These are phyloP conservation scores for Eunapius fragilis DNA, from an alignment of 37 sponge, comb jelly and placozoan species.

Conservation along the genomic window DNA sequence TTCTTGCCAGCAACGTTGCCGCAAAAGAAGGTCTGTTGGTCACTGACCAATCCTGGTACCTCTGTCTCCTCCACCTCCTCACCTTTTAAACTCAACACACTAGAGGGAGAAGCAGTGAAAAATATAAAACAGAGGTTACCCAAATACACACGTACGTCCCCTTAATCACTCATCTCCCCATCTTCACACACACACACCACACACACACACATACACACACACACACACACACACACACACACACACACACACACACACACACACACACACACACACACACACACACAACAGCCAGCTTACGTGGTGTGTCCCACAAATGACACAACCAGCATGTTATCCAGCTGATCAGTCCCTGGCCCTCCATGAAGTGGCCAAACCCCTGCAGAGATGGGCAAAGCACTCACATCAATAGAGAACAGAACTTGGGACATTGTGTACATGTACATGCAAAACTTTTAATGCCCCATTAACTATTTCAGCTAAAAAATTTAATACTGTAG, in stretches of 20 bases:
- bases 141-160: too few species aligned
- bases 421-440: background rate
- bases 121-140: too few species aligned
- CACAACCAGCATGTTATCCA: slow-evolving; percentile 75
- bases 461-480: too few species aligned
- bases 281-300: slow-evolving; percentile 16
- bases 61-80: slow-evolving; percentile 96
- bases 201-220: too few species aligned
- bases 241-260: too few species aligned
- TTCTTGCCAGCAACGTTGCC: slow-evolving; percentile 74
- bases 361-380: slow-evolving; percentile 80
- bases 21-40: slow-evolving; percentile 81
- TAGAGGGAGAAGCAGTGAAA: background rate
- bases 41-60: slow-evolving; percentile 55
- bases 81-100: slow-evolving; percentile 74
- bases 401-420: too few species aligned
- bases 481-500: too few species aligned
- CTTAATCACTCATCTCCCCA: too few species aligned
- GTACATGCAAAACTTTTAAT: too few species aligned
- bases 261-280: background rate
- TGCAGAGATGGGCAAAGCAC: too few species aligned
- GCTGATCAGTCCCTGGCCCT: slow-evolving; percentile 5
- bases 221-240: too few species aligned
- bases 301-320: slow-evolving; percentile 87
- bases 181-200: too few species aligned